Percentiles rank a stretch among this genome's conserved stretches.
phyloP scores from a whole-genome alignment of 2,888 invertebrate species.

The Oligia strigilis region DNA sequence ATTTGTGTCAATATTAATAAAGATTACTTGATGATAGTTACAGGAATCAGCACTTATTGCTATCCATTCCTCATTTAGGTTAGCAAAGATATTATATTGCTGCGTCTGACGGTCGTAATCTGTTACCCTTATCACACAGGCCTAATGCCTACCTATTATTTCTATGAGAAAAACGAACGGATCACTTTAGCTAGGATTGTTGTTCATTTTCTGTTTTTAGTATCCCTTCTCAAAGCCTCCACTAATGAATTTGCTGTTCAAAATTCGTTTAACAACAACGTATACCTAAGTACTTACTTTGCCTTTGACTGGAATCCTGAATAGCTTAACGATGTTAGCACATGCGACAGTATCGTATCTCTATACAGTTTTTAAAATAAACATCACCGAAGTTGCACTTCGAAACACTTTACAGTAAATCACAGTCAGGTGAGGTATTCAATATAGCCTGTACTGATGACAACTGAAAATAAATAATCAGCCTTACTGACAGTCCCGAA shows the following conservation, averaged over 20 bases:
- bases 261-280: background rate
- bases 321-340: background rate
- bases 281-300: background rate
- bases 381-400: background rate
- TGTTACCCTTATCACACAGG: background rate
- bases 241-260: constrained; percentile 7
- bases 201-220: constrained; percentile 6
- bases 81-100: constrained; percentile 5
- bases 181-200: background rate
- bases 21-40: background rate
- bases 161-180: background rate
- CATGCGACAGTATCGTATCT: background rate
- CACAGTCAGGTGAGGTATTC: background rate
- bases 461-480: constrained; percentile 19
- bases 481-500: constrained; percentile 1
- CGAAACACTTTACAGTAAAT: background rate
- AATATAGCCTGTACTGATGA: background rate
- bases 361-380: background rate
- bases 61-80: constrained; percentile 6
- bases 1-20: constrained; percentile 10
- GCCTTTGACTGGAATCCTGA: background rate
- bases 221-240: background rate
- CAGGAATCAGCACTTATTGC: constrained; percentile 15
- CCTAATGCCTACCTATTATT: background rate
- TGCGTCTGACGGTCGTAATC: constrained; percentile 17